These are phyloP conservation scores for Mormyrops attenuatus DNA, from an alignment of 2,797 vertebrate species.

Conservation along the genomic window DNA sequence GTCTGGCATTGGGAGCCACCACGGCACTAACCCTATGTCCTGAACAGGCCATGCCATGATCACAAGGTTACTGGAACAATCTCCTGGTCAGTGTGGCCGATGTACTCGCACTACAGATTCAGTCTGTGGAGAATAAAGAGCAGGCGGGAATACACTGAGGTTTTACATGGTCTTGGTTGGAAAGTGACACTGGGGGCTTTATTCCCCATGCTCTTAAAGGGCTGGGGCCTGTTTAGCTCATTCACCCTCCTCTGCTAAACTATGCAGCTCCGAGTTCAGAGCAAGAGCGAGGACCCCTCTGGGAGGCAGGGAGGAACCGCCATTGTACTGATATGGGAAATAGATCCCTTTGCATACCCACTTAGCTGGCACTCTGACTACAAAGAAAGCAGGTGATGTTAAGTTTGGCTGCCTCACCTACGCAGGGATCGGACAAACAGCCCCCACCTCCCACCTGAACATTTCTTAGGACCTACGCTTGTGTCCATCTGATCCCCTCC, in stretches of 20 bases:
- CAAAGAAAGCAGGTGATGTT: not conserved
- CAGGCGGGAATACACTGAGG: not conserved
- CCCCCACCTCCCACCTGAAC: not conserved
- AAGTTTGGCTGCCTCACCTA: not conserved
- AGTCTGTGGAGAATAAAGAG: not conserved
- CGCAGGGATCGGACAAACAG: not conserved
- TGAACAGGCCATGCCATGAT: not conserved
- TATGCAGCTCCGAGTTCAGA: not conserved
- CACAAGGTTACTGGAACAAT: not conserved
- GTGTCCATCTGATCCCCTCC: not conserved
- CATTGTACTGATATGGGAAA: not conserved
- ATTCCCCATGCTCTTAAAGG: not conserved
- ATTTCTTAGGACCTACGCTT: not conserved
- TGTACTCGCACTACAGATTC: no score
- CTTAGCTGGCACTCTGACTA: not conserved
- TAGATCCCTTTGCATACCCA: not conserved
- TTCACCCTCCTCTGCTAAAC: conserved; percentile 5
- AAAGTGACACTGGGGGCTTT: not conserved
- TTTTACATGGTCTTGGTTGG: not conserved
- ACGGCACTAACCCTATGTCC: not conserved
- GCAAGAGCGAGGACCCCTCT: not conserved
- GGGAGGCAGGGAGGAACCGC: not conserved
- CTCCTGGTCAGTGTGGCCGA: not conserved
- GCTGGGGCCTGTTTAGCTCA: not conserved
- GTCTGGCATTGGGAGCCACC: not conserved